Conservation (phyloP, 1,140 invertebrate species). For the Drosophila mojavensis region DNA sequence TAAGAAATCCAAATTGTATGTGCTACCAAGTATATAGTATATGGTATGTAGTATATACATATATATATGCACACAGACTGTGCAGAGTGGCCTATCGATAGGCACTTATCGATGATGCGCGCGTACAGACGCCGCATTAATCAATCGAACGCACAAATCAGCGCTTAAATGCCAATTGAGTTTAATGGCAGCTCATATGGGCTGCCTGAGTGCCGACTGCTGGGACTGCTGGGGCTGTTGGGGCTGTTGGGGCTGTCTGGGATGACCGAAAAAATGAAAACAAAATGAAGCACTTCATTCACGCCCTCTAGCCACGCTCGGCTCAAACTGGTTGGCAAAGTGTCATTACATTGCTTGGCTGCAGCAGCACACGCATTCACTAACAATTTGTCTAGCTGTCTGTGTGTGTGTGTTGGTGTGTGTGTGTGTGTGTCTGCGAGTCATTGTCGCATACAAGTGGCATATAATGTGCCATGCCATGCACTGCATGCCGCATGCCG, state of each 20-base stretch:
- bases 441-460: constrained; percentile 70
- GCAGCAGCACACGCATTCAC: constrained; percentile 26
- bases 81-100: constrained; percentile 57
- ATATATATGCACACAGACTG: neutral
- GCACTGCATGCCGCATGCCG: constrained; percentile 51
- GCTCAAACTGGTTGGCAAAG: neutral
- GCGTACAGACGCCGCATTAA: constrained; percentile 39
- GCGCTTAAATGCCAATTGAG: constrained; percentile 71
- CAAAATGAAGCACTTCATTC: neutral
- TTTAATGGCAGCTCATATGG: constrained; percentile 54
- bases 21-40: too few species aligned
- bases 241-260: neutral
- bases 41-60: neutral
- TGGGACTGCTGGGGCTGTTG: too few species aligned
- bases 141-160: constrained; percentile 75
- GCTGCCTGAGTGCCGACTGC: neutral
- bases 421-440: constrained; percentile 19
- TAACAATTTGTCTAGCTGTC: constrained; percentile 66
- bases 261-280: neutral
- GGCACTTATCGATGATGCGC: constrained; percentile 23
- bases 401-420: neutral
- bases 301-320: constrained; percentile 7
- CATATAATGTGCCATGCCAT: constrained; percentile 57
- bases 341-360: constrained; percentile 56
- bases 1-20: constrained; percentile 45